Evolutionary conservation across 2,113 vertebrate species (phyloP).

Genomic region (Oncorhynchus gorbuscha): DNA sequence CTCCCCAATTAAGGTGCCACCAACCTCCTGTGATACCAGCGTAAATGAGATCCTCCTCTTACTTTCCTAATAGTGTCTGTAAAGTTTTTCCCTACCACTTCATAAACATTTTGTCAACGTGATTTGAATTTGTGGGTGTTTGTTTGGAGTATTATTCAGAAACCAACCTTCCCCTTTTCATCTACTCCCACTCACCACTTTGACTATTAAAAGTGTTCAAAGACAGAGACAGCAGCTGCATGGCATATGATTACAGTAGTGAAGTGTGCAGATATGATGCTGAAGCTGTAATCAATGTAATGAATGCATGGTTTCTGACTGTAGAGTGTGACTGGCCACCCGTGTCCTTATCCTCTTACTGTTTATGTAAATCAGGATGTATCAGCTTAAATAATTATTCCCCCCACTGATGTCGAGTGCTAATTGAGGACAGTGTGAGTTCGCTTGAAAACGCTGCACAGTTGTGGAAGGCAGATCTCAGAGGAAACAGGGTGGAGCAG

Average conservation of each 20-base stretch:
- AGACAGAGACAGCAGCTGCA: background rate
- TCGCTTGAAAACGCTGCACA: background rate
- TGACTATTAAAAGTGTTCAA: background rate
- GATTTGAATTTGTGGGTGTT: no score
- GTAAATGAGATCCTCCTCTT: no score
- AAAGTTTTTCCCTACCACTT: no score
- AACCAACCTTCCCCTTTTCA: no score
- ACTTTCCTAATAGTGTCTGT: no score
- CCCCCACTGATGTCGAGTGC: slow-evolving; percentile 1
- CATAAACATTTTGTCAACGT: no score
- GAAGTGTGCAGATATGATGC: background rate
- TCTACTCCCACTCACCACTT: no score
- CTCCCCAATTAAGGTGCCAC: no score
- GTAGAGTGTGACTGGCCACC: background rate
- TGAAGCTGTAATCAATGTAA: background rate
- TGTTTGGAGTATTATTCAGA: no score
- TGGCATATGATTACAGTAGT: background rate
- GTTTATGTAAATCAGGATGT: slow-evolving; percentile 15
- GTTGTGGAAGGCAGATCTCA: background rate
- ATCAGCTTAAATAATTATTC: background rate
- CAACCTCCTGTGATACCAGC: no score
- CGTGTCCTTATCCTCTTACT: background rate
- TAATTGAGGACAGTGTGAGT: background rate
- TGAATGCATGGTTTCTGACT: background rate
- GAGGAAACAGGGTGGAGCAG: background rate